Conservation (phyloP, 2,113 vertebrate genomes). For the Semicossyphus pulcher region DNA sequence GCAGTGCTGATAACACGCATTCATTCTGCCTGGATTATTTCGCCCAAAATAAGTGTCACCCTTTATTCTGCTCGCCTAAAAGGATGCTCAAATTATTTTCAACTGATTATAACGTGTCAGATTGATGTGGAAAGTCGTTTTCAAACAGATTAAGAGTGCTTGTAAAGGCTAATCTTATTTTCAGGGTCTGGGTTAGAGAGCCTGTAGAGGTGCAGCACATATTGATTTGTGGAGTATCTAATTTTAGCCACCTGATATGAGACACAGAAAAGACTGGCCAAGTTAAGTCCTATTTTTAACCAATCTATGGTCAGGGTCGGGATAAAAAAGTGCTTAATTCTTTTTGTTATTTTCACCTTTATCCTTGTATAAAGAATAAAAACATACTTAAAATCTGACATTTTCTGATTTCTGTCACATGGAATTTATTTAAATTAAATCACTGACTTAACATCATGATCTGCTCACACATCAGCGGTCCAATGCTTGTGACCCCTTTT, state of each 20-base stretch:
- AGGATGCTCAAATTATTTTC: slow-evolving; percentile 5
- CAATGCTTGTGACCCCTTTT: too few species aligned
- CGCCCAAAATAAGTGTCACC: slow-evolving; percentile 11
- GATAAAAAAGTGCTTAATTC: too few species aligned
- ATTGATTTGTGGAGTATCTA: not conserved
- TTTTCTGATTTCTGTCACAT: not conserved
- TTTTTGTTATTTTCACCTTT: too few species aligned
- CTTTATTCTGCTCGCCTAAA: slow-evolving; percentile 11
- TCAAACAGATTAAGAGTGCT: not conserved
- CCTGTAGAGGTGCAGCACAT: not conserved
- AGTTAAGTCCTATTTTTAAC: not conserved
- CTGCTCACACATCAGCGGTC: too few species aligned
- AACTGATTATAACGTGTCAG: not conserved
- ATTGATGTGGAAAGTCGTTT: not conserved
- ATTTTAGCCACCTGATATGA: not conserved
- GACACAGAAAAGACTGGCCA: not conserved
- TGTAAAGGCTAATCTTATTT: not conserved
- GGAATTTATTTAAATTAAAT: too few species aligned
- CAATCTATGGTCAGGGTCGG: not conserved
- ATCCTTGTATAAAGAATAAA: too few species aligned
- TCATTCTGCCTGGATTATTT: slow-evolving; percentile 38
- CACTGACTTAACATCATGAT: too few species aligned
- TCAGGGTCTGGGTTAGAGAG: not conserved
- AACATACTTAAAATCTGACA: too few species aligned
- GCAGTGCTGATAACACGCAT: slow-evolving; percentile 30